Base-by-base conservation (phyloP, 1,140 invertebrate genomes). In the Leucophenga varia region DNA sequence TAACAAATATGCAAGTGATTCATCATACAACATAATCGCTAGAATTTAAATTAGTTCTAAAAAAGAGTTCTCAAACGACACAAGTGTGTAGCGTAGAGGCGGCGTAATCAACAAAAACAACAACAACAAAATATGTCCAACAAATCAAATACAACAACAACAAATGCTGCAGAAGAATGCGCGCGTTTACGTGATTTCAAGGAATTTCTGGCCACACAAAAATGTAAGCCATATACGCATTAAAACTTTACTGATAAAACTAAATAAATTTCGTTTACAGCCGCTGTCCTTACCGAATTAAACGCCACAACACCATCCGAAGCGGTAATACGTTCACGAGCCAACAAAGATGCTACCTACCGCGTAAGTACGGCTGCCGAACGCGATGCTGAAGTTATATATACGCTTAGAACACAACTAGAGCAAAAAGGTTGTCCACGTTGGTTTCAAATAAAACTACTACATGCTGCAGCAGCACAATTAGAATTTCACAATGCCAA, bases 401-500 rank as follows among this genome's bases (percentile, higher is more conserved):
- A 57, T 1, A 32, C 55, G 17, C 51, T 72, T 51, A 72, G 69
- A 64, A 57, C 64, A 16, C 49, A 64, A 8, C 31, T 72, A 4
- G 16, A 3, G 2, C 17, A 32, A 2, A 40, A 48, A 9, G 46
- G 50, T 13, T 72, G 69, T 14, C 69, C 69, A n/a, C 21, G 16
- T n/a, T 42, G 19, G 8, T 72, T 72, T 43, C 59, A 55, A 19
- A 2, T 69, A 9, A 57, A 58, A 31, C 22, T 72, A 8, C 46
- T 67, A 2, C 61, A 57, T 3, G 22, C 14, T 6, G 48, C 51
- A 6, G 21, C 47, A 1, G 39, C 43, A 1, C 57, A 72, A 35
- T 9, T 69, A 34, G 50, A 57, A 13, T 48, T 57, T 21, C 46
- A 53, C n/a, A 54, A 47, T 43, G 49, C 57, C 25, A 69, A 72